Percentiles rank a stretch among this genome's conserved stretches.
These are phyloP conservation scores for Aphelinus atriplicis DNA, from an alignment of 1,140 invertebrate genomes.

Conservation along the genomic window DNA sequence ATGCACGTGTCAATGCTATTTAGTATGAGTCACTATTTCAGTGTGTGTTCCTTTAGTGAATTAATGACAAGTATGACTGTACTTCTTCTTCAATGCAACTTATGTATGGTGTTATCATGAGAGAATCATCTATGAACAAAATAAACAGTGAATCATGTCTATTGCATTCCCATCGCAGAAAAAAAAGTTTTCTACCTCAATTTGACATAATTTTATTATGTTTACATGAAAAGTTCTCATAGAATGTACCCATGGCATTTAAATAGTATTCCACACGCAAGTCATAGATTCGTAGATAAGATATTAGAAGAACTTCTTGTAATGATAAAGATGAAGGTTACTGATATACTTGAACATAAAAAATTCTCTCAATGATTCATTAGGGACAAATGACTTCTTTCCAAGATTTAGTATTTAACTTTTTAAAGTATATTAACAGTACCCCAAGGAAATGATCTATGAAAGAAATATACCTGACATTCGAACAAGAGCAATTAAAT, in stretches of 20 bases:
- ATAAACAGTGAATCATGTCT: not conserved
- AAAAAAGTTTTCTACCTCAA: not conserved
- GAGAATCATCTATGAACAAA: not conserved
- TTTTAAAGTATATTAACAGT: no score
- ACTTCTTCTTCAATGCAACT: not conserved
- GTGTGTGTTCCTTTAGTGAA: constrained; percentile 2
- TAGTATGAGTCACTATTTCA: constrained; percentile 28
- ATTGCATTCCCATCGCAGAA: not conserved
- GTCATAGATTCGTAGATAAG: constrained; percentile 19
- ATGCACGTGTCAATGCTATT: constrained; percentile 15
- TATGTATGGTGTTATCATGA: not conserved
- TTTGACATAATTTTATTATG: not conserved
- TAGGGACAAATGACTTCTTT: no score
- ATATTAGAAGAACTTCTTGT: constrained; percentile 22
- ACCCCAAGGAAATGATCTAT: no score
- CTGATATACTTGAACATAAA: no score
- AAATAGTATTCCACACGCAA: no score
- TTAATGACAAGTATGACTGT: not conserved
- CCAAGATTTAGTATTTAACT: no score
- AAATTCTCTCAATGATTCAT: no score
- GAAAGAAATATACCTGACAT: no score
- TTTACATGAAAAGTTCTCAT: not conserved
- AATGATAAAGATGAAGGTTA: no score
- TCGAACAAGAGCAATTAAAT: no score
- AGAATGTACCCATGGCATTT: no score